Evolutionary conservation across 2,888 invertebrate species (phyloP).

Genomic region (Anthophora plumipes): DNA sequence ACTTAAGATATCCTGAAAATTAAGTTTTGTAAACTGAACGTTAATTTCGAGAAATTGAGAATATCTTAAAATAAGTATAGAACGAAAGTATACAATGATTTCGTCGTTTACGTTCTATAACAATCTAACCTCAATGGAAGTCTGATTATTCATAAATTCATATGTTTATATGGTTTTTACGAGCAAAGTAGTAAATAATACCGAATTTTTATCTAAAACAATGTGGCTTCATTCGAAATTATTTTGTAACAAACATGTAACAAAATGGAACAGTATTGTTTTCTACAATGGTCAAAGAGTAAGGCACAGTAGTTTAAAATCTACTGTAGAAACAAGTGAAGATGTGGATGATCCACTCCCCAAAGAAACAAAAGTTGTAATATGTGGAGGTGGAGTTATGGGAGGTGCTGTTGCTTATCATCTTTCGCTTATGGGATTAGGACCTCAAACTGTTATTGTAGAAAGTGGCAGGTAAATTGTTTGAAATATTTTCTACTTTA

Average conservation of each 20-base stretch:
- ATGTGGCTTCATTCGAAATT: slow-evolving; percentile 76
- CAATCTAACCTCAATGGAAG: slow-evolving; percentile 25
- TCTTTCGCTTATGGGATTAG: slow-evolving; percentile 93
- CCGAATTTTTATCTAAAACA: slow-evolving; percentile 14
- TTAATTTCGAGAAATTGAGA: slow-evolving; percentile 9
- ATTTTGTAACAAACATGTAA: slow-evolving; percentile 49
- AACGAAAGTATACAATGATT: background rate
- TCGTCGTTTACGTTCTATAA: background rate
- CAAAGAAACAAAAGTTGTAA: slow-evolving; percentile 89
- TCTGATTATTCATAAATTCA: background rate
- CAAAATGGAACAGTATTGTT: slow-evolving; percentile 33
- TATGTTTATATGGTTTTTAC: background rate
- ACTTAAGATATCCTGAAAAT: background rate
- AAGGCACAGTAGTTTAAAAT: slow-evolving; percentile 38
- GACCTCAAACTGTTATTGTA: slow-evolving; percentile 91
- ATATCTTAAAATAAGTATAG: slow-evolving; percentile 15
- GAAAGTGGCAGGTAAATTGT: slow-evolving; percentile 91
- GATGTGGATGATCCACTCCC: slow-evolving; percentile 82
- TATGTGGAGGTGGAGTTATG: slow-evolving; percentile 97
- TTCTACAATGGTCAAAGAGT: slow-evolving; percentile 45
- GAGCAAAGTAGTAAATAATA: background rate
- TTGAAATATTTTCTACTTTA: background rate
- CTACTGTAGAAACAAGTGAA: slow-evolving; percentile 39
- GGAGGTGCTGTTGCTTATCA: slow-evolving; percentile 97
- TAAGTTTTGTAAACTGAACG: background rate